Evolutionary conservation across 2,113 vertebrate species (phyloP).

Genomic region (Mystacornis crossleyi): DNA sequence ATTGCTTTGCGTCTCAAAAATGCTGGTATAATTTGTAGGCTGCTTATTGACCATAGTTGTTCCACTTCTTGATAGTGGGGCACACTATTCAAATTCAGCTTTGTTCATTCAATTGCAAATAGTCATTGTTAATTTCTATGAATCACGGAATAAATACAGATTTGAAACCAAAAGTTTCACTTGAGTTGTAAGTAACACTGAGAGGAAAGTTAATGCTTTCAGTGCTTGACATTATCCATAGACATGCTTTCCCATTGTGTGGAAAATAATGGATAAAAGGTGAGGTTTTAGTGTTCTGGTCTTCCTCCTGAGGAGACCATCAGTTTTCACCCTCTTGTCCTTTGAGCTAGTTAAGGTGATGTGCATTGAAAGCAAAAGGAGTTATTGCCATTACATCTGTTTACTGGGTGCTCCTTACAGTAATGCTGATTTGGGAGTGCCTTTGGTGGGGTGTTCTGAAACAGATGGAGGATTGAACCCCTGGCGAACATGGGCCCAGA

Average conservation of each 20-base stretch:
- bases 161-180: neutral
- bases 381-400: neutral
- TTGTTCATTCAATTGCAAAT: neutral
- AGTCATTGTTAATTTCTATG: neutral
- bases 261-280: neutral
- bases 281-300: neutral
- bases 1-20: neutral
- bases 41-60: neutral
- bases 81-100: neutral
- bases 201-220: neutral
- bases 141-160: neutral
- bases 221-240: neutral
- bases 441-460: neutral
- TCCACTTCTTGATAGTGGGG: neutral
- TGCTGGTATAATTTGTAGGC: neutral
- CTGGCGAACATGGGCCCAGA: neutral
- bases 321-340: neutral
- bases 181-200: neutral
- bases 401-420: neutral
- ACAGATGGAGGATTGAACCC: neutral
- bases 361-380: neutral
- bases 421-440: neutral
- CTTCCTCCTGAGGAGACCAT: neutral
- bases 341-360: neutral
- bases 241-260: fast-evolving